Evolutionary conservation across 2,797 vertebrate species (phyloP).

Genomic region (Acrocephalus scirpaceus): DNA sequence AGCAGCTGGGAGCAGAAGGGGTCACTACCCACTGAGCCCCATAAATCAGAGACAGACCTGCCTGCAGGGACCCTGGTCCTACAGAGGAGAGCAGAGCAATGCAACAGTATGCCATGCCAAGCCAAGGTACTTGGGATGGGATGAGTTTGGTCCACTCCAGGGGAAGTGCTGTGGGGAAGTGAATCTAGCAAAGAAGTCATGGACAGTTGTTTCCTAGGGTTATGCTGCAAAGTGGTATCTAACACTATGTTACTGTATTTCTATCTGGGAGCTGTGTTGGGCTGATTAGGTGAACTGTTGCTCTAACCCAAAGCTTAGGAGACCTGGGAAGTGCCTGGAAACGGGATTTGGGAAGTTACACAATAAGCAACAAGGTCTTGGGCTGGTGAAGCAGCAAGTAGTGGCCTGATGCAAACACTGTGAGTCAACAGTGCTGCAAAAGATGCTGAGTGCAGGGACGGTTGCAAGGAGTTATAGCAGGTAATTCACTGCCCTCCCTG

Average conservation of each 20-base stretch:
- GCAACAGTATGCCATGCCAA: background rate
- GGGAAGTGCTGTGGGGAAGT: background rate
- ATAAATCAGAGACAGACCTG: background rate
- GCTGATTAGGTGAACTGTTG: background rate
- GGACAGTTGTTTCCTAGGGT: background rate
- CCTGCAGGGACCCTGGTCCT: background rate
- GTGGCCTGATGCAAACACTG: background rate
- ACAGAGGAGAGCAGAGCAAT: background rate
- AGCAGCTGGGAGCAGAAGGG: background rate
- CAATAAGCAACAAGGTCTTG: background rate
- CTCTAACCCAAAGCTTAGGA: background rate
- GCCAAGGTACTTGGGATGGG: background rate
- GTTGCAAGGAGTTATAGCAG: background rate
- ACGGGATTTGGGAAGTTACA: rapidly evolving
- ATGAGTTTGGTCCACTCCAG: background rate
- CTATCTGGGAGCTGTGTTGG: background rate
- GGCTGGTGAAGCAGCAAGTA: background rate
- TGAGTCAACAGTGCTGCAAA: background rate
- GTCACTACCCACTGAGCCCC: background rate
- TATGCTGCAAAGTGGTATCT: background rate
- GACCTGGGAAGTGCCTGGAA: background rate
- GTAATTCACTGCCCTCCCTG: background rate
- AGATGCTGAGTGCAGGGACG: background rate
- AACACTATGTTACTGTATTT: background rate
- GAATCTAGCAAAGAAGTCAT: background rate